Conservation (phyloP, 2,797 vertebrate genomes). For the Lagodon rhomboides region DNA sequence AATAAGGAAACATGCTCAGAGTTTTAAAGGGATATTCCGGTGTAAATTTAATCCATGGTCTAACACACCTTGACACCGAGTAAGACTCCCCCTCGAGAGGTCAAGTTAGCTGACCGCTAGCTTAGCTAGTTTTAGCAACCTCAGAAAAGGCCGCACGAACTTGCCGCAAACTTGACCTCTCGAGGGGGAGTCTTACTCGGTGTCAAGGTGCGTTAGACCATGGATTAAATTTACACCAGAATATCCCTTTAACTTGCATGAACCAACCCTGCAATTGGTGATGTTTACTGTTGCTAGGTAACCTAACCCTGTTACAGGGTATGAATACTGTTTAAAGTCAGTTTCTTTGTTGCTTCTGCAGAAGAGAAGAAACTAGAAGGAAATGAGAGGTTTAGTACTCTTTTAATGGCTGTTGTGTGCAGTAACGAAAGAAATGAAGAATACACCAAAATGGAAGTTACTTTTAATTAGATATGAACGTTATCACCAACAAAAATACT, state of each 20-base stretch:
- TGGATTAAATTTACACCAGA: too few relatives aligned
- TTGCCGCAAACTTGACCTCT: too few relatives aligned
- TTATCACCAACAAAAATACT: conserved; percentile 44
- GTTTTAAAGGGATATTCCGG: too few relatives aligned
- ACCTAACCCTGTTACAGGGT: neutral
- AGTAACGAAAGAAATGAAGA: neutral
- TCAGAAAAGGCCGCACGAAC: too few relatives aligned
- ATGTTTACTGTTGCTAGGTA: neutral
- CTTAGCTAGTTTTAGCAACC: too few relatives aligned
- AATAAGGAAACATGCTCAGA: neutral
- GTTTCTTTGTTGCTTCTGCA: neutral
- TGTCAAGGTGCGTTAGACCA: too few relatives aligned
- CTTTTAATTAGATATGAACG: conserved; percentile 48
- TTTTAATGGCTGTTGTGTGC: neutral
- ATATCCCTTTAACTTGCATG: too few relatives aligned
- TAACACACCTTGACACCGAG: too few relatives aligned
- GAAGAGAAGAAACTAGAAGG: neutral
- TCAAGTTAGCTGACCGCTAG: too few relatives aligned
- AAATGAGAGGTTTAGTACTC: neutral
- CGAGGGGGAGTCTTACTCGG: too few relatives aligned
- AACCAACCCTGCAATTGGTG: neutral
- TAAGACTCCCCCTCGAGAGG: too few relatives aligned
- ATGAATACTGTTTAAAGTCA: neutral
- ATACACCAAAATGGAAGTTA: neutral
- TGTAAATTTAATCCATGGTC: too few relatives aligned